Conservation (phyloP, 1,140 invertebrate species). For the Drosophila dunni region DNA sequence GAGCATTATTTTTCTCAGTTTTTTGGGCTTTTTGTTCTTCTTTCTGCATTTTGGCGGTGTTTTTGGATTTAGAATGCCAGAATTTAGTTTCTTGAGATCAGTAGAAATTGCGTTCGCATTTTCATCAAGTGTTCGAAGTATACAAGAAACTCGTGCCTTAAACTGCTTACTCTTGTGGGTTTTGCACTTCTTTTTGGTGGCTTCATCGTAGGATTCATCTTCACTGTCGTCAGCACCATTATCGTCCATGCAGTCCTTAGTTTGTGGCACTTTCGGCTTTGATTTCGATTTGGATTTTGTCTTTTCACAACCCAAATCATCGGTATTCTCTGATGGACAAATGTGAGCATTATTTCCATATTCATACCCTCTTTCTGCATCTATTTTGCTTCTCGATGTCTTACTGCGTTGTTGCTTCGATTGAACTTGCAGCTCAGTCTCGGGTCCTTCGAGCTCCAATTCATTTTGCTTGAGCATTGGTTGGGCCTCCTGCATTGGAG, state of each 20-base stretch:
- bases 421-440: not conserved
- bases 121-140: not conserved
- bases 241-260: slow-evolving; percentile 8
- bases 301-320: not conserved
- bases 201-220: not conserved
- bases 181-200: not conserved
- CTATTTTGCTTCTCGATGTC: not conserved
- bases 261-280: not conserved
- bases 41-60: not conserved
- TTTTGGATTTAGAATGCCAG: not conserved
- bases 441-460: not conserved
- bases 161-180: not conserved
- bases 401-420: not conserved
- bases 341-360: not conserved
- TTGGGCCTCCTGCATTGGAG: not conserved
- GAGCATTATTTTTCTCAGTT: not conserved
- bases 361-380: not conserved
- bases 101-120: not conserved
- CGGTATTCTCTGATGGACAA: not conserved
- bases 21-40: not conserved
- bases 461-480: not conserved
- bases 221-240: not conserved
- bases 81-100: not conserved
- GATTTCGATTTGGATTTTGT: too few species aligned
- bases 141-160: not conserved